These are phyloP conservation scores for Andricus curvator DNA, from an alignment of 2,888 invertebrate species.

Conservation along the genomic window DNA sequence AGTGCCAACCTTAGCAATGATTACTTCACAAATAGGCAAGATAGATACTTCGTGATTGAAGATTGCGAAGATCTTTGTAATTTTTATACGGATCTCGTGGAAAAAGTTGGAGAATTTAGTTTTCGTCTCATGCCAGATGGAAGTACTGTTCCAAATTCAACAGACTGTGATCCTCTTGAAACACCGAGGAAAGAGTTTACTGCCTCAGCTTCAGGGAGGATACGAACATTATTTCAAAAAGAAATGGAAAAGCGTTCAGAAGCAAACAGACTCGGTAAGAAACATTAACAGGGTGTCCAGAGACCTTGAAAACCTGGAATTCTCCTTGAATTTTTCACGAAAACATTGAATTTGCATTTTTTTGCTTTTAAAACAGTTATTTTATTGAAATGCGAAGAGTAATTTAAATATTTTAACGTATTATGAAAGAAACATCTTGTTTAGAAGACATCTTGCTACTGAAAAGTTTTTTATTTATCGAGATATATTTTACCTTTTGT, in stretches of 20 bases:
- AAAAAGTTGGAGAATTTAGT: conserved; percentile 82
- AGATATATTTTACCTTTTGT: no score
- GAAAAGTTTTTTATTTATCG: no score
- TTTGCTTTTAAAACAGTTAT: no score
- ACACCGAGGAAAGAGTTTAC: conserved; percentile 81
- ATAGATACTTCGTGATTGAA: conserved; percentile 94
- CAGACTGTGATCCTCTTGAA: conserved; percentile 83
- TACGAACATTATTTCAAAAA: conserved; percentile 64
- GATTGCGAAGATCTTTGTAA: conserved; percentile 87
- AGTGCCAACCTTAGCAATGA: conserved; percentile 97
- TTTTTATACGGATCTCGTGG: conserved; percentile 89
- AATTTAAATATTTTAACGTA: no score
- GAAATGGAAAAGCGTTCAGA: conserved; percentile 65
- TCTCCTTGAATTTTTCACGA: no score
- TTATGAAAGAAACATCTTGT: no score
- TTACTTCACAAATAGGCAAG: conserved; percentile 98
- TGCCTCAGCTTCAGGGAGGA: conserved; percentile 76
- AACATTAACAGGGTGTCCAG: not conserved
- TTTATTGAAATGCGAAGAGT: no score
- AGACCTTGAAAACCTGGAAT: no score
- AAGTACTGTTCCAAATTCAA: conserved; percentile 78
- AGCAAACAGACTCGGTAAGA: conserved; percentile 57
- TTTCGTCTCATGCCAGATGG: conserved; percentile 81
- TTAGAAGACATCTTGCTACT: no score
- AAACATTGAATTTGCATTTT: no score